These are phyloP conservation scores for Xestia rhomboidea DNA, from an alignment of 2,888 invertebrate species.

Conservation along the genomic window DNA sequence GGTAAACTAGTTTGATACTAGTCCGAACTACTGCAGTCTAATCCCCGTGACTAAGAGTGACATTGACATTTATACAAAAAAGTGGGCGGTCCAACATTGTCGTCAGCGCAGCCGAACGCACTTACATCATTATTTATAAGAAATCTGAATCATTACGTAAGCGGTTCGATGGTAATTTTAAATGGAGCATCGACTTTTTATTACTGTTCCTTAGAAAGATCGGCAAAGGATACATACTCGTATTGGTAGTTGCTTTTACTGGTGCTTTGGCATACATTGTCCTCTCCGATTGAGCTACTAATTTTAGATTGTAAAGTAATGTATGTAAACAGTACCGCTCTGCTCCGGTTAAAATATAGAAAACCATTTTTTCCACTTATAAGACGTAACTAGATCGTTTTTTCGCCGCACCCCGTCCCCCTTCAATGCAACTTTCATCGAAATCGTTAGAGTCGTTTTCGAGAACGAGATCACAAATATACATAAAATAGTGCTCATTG, in stretches of 20 bases:
- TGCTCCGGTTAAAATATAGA: too few species aligned
- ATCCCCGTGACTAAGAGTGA: conserved; percentile 53
- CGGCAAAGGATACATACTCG: not conserved
- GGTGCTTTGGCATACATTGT: not conserved
- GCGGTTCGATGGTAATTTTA: conserved; percentile 4
- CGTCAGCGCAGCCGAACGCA: conserved; percentile 53
- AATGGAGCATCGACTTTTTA: conserved; percentile 32
- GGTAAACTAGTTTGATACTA: conserved; percentile 14
- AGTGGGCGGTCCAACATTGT: conserved; percentile 52
- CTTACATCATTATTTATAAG: conserved; percentile 66
- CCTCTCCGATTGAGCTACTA: too few species aligned
- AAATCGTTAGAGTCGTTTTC: too few species aligned
- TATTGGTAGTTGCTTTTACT: too few species aligned
- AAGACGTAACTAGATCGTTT: too few species aligned
- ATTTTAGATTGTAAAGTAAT: not conserved
- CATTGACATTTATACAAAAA: conserved; percentile 68
- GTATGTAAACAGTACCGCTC: too few species aligned
- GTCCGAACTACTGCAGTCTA: conserved; percentile 24
- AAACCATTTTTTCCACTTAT: too few species aligned
- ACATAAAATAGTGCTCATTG: too few species aligned
- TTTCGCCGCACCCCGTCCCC: too few species aligned
- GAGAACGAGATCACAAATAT: too few species aligned
- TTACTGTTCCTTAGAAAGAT: not conserved
- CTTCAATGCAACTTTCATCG: too few species aligned
- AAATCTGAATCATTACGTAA: conserved; percentile 60